Conservation (phyloP, 2,797 vertebrate species). For the Ispidina picta region DNA sequence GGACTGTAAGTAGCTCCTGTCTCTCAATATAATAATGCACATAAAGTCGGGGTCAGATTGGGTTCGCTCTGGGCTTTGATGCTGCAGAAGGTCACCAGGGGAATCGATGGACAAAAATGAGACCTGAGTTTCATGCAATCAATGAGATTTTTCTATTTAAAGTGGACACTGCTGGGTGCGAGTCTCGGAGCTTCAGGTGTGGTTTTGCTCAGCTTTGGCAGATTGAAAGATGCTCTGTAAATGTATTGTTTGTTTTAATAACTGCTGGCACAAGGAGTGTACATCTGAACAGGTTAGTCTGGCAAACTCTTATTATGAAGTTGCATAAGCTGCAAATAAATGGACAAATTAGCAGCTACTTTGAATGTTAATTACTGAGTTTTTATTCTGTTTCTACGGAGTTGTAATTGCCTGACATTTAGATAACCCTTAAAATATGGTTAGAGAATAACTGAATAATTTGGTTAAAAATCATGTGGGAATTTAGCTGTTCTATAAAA, state of each 20-base stretch:
- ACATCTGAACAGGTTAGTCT: slow-evolving; percentile 21
- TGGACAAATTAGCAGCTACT: slow-evolving; percentile 13
- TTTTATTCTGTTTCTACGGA: slow-evolving; percentile 4
- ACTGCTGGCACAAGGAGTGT: background rate
- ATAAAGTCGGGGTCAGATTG: slow-evolving; percentile 93
- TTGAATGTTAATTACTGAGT: slow-evolving; percentile 31
- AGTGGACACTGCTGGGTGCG: slow-evolving; percentile 87
- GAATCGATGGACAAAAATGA: slow-evolving; percentile 90
- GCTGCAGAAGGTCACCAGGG: slow-evolving; percentile 90
- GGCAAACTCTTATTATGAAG: slow-evolving; percentile 23
- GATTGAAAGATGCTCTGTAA: slow-evolving; percentile 66
- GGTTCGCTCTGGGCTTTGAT: slow-evolving; percentile 92
- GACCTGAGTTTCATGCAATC: slow-evolving; percentile 89
- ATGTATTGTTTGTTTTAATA: slow-evolving; percentile 70
- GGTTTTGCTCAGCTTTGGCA: slow-evolving; percentile 82
- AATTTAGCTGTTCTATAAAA: background rate
- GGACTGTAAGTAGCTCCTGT: slow-evolving; percentile 82
- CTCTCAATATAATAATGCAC: slow-evolving; percentile 85
- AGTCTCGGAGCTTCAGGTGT: slow-evolving; percentile 87
- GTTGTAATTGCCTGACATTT: slow-evolving; percentile 16
- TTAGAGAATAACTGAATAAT: background rate
- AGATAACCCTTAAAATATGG: slow-evolving; percentile 21
- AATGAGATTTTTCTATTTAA: slow-evolving; percentile 89
- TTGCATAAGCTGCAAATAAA: background rate
- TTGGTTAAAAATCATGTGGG: background rate